Conservation (phyloP, 2,797 vertebrate genomes). For the Arnoldichthys spilopterus region DNA sequence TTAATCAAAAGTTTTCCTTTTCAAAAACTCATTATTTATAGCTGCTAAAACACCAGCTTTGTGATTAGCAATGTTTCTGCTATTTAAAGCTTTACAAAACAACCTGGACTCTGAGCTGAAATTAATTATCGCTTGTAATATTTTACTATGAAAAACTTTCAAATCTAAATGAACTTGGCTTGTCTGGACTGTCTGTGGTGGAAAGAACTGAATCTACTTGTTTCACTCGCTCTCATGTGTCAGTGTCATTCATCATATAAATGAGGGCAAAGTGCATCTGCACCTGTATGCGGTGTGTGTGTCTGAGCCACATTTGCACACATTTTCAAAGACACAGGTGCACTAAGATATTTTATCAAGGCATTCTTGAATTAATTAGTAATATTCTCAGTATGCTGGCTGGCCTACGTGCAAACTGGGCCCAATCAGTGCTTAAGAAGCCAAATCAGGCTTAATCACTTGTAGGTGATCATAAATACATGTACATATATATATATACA, state of each 20-base stretch:
- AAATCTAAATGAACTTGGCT: not conserved
- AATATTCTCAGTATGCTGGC: not conserved
- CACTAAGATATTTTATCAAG: not conserved
- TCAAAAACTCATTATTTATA: no score
- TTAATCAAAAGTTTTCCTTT: no score
- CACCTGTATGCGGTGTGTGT: not conserved
- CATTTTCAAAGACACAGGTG: not conserved
- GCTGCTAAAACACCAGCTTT: no score
- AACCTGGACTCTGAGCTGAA: no score
- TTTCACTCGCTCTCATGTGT: not conserved
- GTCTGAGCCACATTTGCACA: not conserved
- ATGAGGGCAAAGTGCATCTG: not conserved
- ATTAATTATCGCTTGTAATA: no score
- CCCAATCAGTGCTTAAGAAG: not conserved
- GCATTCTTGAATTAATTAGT: not conserved
- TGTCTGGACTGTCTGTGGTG: not conserved
- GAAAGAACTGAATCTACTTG: not conserved
- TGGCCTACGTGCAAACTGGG: not conserved
- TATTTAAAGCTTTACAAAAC: not conserved
- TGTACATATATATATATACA: no score
- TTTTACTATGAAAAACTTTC: not conserved
- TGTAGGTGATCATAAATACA: no score
- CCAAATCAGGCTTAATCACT: no score
- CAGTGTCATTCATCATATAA: not conserved
- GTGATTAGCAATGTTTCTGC: no score